These are phyloP conservation scores for Xanthia togata DNA, from an alignment of 2,888 invertebrate genomes.

Conservation along the genomic window DNA sequence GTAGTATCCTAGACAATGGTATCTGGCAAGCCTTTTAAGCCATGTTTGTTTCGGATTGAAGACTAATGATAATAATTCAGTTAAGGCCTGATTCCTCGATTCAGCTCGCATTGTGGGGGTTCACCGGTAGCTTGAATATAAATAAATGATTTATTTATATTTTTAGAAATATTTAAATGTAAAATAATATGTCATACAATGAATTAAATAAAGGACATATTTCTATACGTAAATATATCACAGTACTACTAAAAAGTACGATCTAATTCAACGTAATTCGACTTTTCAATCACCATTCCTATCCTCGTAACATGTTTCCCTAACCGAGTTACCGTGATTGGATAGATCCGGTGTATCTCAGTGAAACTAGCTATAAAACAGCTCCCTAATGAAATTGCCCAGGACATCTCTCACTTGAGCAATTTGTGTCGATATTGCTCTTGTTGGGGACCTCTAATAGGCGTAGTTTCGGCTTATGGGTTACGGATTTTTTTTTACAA, in stretches of 20 bases:
- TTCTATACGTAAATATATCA: neutral
- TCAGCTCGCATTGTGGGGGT: too few relatives aligned
- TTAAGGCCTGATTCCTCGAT: neutral
- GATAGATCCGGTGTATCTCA: constrained; percentile 63
- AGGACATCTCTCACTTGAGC: constrained; percentile 65
- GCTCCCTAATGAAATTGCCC: constrained; percentile 74
- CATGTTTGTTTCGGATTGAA: neutral
- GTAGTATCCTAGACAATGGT: neutral
- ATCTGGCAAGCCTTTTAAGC: neutral
- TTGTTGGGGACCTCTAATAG: constrained; percentile 50
- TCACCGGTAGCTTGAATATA: too few relatives aligned
- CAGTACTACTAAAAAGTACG: neutral
- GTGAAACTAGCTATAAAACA: constrained; percentile 73
- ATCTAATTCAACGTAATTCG: neutral
- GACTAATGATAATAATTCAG: neutral
- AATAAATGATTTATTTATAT: too few relatives aligned
- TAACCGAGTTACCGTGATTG: constrained; percentile 64
- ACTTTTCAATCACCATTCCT: constrained; percentile 14
- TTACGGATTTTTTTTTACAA: constrained; percentile 11
- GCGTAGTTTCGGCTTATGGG: constrained; percentile 24
- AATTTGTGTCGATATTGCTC: constrained; percentile 67
- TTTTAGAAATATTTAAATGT: too few relatives aligned
- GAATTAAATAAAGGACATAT: neutral
- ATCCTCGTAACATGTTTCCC: constrained; percentile 29
- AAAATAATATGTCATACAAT: neutral